Base-by-base conservation (phyloP, 2,113 vertebrate genomes). In the Channa maculata region DNA sequence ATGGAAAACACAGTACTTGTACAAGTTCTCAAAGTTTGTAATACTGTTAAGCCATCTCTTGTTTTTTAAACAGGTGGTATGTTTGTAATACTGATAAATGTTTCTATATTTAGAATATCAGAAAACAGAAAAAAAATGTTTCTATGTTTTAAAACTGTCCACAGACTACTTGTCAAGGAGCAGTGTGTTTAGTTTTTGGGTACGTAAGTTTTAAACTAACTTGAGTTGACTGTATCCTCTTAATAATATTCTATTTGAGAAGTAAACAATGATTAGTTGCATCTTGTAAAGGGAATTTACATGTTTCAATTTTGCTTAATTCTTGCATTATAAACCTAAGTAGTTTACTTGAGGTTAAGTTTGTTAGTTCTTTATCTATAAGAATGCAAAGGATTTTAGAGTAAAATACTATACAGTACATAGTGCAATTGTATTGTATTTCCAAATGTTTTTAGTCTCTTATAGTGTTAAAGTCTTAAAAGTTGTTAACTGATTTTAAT, bases 21-120 rank as follows among this genome's bases (percentile, higher is more conserved):
- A 89, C 82, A 76, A 90, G 85, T 94, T 95, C 89, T 88, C 91
- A 88, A 94, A 82, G 92, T 95, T 96, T 96, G 94, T 95, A 92
- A 95, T 93, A 93, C 91, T 92, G 84, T 94, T 88, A 89, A 85
- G 75, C 92, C 90, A 93, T 93, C 83, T 82, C 78, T 93, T 85
- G 86, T 92, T 93, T 96, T 95, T 94, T 83, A 92, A 90, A 87
- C 82, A 88, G 84, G 93, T 93, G 92, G 94, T 95, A 91, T 94
- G 90, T 95, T 95, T 95, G 91, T 94, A 93, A 92, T 92, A 91
- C 86, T 86, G 77, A 90, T 95, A 89, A 87, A 92, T 94, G 94
- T 93, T 94, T 94, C 82, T 94, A 94, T 93, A 91, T 92, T 92
- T 93, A 93, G 91, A 94, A 94, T 93, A 92, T 94, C 79, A 74